Evolutionary conservation across 1,140 invertebrate species (phyloP), one percentile per base, ranked within the genome.

Genomic region (Eriocheir sinensis): DNA sequence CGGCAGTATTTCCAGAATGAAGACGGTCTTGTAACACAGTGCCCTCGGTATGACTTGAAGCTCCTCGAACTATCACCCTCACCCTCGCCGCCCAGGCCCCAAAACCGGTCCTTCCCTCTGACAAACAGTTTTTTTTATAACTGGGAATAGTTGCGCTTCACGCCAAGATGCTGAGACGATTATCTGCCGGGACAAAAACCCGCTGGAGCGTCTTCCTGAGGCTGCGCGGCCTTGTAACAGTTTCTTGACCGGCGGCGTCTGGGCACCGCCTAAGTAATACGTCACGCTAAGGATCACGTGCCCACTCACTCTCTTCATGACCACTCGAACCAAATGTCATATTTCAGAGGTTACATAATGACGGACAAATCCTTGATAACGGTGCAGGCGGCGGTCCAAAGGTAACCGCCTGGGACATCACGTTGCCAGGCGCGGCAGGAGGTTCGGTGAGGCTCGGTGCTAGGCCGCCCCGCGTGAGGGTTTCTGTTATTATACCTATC

Each of bases 341-440:
- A n/a, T 72, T 21, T 27, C 60, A 72, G 3, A 72, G n/a, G 2
- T 72, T 3, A 1, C n/a, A n/a, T n/a, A 21, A 72, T 72, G 60
- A 72, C n/a, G 60, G 6, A 8, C 0, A n/a, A 21, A 72, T n/a
- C 21, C 4, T 12, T 1, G n/a, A 21, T 21, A 72, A n/a, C 17
- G 60, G 27, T 72, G 21, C 60, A 72, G 21, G 60, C n/a, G 60
- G 21, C 21, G 60, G 27, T n/a, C n/a, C 60, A 72, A 72, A n/a
- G 60, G 60, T 72, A 2, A 72, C 60, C n/a, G 21, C 12, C 60
- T 72, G 60, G 27, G 60, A 72, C 60, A 72, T 72, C 60, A 21
- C 60, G 60, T 72, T 72, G 60, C 60, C 60, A 72, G 60, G 60
- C 60, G 60, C 60, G n/a, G 60, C 60, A n/a, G 60, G n/a, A n/a